Evolutionary conservation across 2,113 vertebrate species (phyloP).

Genomic region (Cynoglossus semilaevis): DNA sequence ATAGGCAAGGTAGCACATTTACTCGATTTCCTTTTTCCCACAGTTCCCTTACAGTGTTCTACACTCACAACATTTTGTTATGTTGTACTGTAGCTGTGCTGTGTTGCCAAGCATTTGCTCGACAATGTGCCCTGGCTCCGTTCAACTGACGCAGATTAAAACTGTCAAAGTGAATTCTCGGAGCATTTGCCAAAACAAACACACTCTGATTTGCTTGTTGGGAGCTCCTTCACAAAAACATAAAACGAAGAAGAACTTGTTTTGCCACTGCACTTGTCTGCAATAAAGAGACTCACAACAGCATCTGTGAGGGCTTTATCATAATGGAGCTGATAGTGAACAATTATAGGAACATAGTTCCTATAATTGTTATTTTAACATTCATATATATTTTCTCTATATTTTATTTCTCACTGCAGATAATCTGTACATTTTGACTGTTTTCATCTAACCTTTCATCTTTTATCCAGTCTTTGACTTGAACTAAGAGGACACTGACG

Average conservation of each 20-base stretch:
- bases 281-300: not conserved
- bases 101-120: constrained; percentile 27
- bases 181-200: constrained; percentile 46
- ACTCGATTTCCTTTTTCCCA: not conserved
- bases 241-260: constrained; percentile 61
- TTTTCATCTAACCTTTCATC: too few species aligned
- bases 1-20: too few species aligned
- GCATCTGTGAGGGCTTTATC: not conserved
- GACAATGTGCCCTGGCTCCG: not conserved
- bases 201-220: constrained; percentile 48
- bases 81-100: constrained; percentile 21
- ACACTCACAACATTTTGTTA: constrained; percentile 26
- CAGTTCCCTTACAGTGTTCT: constrained; percentile 1
- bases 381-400: too few species aligned
- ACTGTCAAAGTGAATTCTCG: constrained; percentile 40
- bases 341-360: too few species aligned
- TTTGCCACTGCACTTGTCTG: constrained; percentile 27
- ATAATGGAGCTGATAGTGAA: too few species aligned
- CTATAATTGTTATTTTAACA: too few species aligned
- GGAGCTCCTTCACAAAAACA: constrained; percentile 42
- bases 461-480: too few species aligned
- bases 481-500: too few species aligned
- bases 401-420: too few species aligned
- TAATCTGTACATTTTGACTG: too few species aligned
- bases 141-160: constrained; percentile 45